A percentile compares a stretch with the other conserved stretches of the same genome.
phyloP scores from a whole-genome alignment of 2,888 invertebrate genomes.

The Athalia circularis region DNA sequence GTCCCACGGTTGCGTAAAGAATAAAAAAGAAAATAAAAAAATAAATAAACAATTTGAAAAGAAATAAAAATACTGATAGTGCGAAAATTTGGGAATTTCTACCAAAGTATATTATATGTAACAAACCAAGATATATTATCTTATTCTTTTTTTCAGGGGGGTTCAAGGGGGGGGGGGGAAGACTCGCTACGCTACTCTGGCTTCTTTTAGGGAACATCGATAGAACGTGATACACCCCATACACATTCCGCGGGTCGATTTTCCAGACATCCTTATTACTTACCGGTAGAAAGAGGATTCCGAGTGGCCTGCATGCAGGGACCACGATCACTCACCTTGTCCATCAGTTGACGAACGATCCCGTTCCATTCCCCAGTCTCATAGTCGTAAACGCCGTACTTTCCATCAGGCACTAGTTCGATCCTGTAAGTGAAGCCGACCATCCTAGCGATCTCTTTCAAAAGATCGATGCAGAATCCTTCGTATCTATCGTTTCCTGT shows the following conservation, averaged over 20 bases:
- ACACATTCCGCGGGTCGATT: not conserved
- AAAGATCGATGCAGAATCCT: constrained; percentile 85
- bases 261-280: not conserved
- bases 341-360: constrained; percentile 80
- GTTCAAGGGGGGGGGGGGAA: too few relatives aligned
- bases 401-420: constrained; percentile 80
- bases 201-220: not conserved
- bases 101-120: too few relatives aligned
- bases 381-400: constrained; percentile 85
- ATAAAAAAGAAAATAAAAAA: not conserved
- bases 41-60: not conserved
- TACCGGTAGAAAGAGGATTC: not conserved
- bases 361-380: constrained; percentile 86
- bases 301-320: not conserved
- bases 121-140: too few relatives aligned
- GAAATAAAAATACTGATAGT: too few relatives aligned
- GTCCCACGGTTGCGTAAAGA: not conserved
- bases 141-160: too few relatives aligned
- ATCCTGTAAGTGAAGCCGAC: constrained; percentile 83
- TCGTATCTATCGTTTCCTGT: constrained; percentile 81
- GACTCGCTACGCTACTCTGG: not conserved
- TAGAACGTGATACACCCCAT: not conserved
- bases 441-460: constrained; percentile 79
- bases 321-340: constrained; percentile 76
- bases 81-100: too few relatives aligned